Percentiles rank a stretch among this genome's conserved stretches.
These are phyloP conservation scores for Pseudocheirus occidentalis DNA, from an alignment of 2,797 vertebrate species.

Conservation along the genomic window DNA sequence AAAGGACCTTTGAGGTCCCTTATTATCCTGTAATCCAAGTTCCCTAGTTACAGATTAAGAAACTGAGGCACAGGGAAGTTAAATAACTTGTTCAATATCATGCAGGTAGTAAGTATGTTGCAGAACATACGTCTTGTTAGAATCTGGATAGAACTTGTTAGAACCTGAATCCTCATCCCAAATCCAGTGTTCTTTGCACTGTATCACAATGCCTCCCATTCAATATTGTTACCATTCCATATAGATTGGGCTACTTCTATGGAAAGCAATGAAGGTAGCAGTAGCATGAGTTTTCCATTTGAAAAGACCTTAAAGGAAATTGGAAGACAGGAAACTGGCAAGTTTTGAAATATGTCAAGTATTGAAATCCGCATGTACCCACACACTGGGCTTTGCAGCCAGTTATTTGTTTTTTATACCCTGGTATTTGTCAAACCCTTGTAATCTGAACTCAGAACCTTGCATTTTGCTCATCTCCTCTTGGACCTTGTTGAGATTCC, in stretches of 20 bases:
- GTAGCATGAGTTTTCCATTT: background rate
- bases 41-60: background rate
- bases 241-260: background rate
- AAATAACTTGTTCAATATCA: background rate
- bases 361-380: background rate
- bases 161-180: background rate
- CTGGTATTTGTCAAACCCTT: background rate
- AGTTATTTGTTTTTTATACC: background rate
- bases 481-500: background rate
- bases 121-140: background rate
- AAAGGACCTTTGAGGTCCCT: background rate
- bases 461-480: background rate
- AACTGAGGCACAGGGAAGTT: background rate
- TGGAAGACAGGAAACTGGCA: background rate
- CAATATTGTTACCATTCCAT: background rate
- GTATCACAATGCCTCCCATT: background rate
- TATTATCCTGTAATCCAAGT: background rate
- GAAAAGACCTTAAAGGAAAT: background rate
- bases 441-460: background rate
- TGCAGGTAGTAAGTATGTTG: background rate
- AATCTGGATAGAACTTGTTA: background rate
- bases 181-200: background rate
- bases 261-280: background rate
- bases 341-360: background rate
- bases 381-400: background rate